Evolutionary conservation across 2,888 invertebrate species (phyloP), one percentile per base, ranked within the genome.

Genomic region (Agrotis exclamationis): DNA sequence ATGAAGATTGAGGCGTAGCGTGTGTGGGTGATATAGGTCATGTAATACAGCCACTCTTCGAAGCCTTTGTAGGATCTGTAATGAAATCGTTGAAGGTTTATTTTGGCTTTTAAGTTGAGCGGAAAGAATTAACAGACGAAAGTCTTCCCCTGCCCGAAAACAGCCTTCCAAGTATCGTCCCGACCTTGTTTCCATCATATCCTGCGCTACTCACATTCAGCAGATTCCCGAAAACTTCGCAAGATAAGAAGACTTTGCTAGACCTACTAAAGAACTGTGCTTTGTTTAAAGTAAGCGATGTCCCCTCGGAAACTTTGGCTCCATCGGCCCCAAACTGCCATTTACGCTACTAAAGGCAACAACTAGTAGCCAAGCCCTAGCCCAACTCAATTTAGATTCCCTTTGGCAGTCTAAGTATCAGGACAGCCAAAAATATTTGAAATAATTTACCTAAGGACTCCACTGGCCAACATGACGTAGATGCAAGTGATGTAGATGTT

Each of bases 1-100:
- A 98, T 94, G 88, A 97, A 97, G 1, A 98, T 97, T 0, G 98
- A 97, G 0, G 98, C 98, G 91, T 98, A 99, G 13, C 98, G 97
- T 0, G 98, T 97, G 92, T 98, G 98, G 0, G 98, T 98, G 16
- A 97, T 97, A 90, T 98, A 98, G 0, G 98, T 98, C 50, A 98
- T 92, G 90, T 98, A 98, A 91, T 97, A 97, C 4, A 98, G 93
- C 98, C 98, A 98, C 51, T 98, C 98, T 84, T 98, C 98, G 73
- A 98, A 96, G 18, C 98, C 98, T 90, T 97, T 97, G 87, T 97
- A 97, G 0, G 98, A 98, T 85, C 98, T 98, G 92, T n/a, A 91
- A 91, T 16, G 3, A 45, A 63, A 60, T 39, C 4, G 6, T 22
- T 13, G 4, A 33, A 54, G 28, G 0, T 51, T 51, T 18, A 14